These are phyloP conservation scores for Aplocera efformata DNA, from an alignment of 2,888 invertebrate species.

Conservation along the genomic window DNA sequence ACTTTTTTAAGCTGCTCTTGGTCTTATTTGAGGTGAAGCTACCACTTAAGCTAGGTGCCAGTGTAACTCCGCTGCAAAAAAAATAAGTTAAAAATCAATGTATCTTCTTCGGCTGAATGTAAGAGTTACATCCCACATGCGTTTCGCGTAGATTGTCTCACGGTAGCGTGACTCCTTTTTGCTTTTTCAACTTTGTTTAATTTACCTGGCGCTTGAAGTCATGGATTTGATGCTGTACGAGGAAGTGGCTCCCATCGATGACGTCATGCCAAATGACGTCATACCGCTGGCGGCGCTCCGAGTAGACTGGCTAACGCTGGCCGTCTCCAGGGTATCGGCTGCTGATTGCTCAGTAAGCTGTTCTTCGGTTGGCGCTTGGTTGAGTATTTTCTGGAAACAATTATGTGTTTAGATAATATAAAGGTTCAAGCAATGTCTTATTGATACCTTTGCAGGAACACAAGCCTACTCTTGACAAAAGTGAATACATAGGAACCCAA, in stretches of 20 bases:
- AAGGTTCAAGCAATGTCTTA: no score
- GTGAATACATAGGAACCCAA: no score
- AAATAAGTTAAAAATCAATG: no score
- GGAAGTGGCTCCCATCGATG: slow-evolving; percentile 64
- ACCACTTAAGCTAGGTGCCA: slow-evolving; percentile 66
- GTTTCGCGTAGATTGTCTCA: no score
- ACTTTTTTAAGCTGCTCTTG: slow-evolving; percentile 68
- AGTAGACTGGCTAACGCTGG: slow-evolving; percentile 60
- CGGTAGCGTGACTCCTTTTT: no score
- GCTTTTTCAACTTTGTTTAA: not conserved
- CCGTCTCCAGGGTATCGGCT: slow-evolving; percentile 53
- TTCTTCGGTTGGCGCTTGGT: slow-evolving; percentile 70
- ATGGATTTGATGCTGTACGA: slow-evolving; percentile 68
- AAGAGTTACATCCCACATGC: no score
- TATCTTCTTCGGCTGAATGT: no score
- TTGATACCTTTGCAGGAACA: no score
- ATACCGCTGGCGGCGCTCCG: slow-evolving; percentile 58
- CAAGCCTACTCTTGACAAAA: no score
- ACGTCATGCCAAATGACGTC: slow-evolving; percentile 63
- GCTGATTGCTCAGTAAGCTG: slow-evolving; percentile 55
- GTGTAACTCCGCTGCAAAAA: slow-evolving; percentile 55
- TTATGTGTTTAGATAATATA: no score
- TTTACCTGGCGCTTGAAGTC: slow-evolving; percentile 47
- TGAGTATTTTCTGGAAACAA: slow-evolving; percentile 69
- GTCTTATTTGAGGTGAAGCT: slow-evolving; percentile 65